These are phyloP conservation scores for Varanus salvator DNA, from an alignment of 2,113 vertebrate species.

Conservation along the genomic window DNA sequence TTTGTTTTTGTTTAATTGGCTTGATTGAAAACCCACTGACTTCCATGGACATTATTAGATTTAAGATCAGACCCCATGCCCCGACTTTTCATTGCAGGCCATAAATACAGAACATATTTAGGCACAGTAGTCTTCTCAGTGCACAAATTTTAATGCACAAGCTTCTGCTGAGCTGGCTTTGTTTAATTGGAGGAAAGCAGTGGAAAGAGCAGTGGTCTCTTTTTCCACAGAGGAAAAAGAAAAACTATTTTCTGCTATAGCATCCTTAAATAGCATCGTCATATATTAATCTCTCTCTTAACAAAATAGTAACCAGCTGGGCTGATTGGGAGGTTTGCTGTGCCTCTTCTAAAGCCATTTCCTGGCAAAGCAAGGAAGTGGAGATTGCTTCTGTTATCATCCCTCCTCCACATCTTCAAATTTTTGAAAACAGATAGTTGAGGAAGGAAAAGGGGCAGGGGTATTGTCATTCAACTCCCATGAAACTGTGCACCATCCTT, in stretches of 20 bases:
- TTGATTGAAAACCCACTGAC: not conserved
- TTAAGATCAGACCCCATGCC: not conserved
- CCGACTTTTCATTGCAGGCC: constrained; percentile 21
- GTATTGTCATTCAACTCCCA: not conserved
- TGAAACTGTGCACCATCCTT: not conserved
- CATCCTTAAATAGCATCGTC: constrained; percentile 20
- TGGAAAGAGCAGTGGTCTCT: constrained; percentile 39
- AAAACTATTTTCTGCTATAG: not conserved
- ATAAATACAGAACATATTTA: constrained; percentile 37
- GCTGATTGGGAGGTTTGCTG: not conserved
- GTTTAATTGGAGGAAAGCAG: constrained; percentile 21
- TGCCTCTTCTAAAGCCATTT: not conserved
- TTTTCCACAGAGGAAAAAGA: constrained; percentile 9
- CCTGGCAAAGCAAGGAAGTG: not conserved
- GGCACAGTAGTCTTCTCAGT: not conserved
- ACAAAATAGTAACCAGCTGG: not conserved
- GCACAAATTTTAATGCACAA: constrained; percentile 16
- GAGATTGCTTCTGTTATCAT: not conserved
- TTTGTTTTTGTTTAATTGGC: constrained; percentile 6
- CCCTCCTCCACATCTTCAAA: not conserved
- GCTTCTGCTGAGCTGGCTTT: constrained; percentile 31
- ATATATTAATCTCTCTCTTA: constrained; percentile 34
- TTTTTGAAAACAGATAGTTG: not conserved
- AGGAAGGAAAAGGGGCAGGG: not conserved
- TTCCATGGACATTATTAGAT: constrained; percentile 11